These are phyloP conservation scores for Stenurella melanura DNA, from an alignment of 2,888 invertebrate genomes.

Conservation along the genomic window DNA sequence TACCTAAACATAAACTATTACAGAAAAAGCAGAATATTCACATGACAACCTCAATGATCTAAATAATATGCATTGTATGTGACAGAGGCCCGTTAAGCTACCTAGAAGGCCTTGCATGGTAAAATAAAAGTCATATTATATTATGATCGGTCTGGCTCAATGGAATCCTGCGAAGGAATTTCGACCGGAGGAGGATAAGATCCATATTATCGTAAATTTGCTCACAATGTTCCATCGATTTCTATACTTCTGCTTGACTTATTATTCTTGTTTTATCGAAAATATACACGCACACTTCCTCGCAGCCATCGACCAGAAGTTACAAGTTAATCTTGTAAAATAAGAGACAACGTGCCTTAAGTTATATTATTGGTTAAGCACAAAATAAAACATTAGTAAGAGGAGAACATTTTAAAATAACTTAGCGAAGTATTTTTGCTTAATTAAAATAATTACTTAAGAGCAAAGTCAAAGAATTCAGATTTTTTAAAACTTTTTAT, in stretches of 20 bases:
- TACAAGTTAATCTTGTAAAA: background rate
- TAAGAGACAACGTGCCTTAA: background rate
- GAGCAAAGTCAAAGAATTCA: no score
- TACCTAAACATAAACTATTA: no score
- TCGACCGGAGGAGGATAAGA: slow-evolving; percentile 30
- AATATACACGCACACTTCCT: slow-evolving; percentile 27
- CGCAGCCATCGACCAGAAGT: background rate
- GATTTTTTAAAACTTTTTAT: no score
- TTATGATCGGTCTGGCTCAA: slow-evolving; percentile 6
- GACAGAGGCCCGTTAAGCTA: background rate
- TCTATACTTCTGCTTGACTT: slow-evolving; percentile 6
- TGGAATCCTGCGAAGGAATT: slow-evolving; percentile 27
- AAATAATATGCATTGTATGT: background rate
- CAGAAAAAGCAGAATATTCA: no score
- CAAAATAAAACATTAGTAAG: no score
- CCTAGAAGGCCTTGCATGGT: slow-evolving; percentile 16
- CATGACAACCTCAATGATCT: no score
- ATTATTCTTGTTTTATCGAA: slow-evolving; percentile 29
- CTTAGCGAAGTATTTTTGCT: no score
- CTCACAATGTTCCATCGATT: slow-evolving; percentile 28
- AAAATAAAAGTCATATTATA: slow-evolving; percentile 21
- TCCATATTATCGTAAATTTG: slow-evolving; percentile 40
- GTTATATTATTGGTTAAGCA: background rate
- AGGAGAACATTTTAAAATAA: no score
- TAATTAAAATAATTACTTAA: no score